phyloP scores from a whole-genome alignment of 2,113 vertebrate species.

The Leucopsar rothschildi region DNA sequence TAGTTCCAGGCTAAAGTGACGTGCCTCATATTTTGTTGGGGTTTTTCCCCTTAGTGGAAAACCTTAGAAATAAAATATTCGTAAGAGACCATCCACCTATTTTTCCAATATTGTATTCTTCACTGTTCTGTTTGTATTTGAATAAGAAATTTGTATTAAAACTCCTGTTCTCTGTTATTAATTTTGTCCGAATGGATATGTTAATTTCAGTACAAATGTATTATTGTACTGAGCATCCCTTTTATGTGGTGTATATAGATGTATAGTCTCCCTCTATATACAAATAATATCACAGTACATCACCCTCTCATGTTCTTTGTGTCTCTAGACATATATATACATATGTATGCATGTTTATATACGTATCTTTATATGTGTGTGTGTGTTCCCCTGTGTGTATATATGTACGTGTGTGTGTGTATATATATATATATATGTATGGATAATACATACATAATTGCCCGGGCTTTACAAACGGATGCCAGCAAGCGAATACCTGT shows the following conservation, averaged over 20 bases:
- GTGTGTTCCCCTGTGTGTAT: neutral
- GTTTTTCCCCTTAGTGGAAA: neutral
- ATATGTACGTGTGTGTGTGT: neutral
- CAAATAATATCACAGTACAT: neutral
- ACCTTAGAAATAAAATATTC: slow-evolving; percentile 3
- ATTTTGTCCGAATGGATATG: neutral
- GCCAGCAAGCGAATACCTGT: slow-evolving; percentile 67
- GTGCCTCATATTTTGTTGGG: neutral
- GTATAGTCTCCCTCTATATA: neutral
- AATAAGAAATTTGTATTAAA: neutral
- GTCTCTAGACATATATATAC: neutral
- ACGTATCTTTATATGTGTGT: neutral
- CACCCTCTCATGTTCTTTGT: neutral
- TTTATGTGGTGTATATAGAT: neutral
- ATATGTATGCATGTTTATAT: neutral
- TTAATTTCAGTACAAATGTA: neutral
- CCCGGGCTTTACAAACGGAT: slow-evolving; percentile 66
- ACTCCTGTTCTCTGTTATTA: neutral
- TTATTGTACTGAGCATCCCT: neutral
- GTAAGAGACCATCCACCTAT: neutral
- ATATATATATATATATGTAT: neutral
- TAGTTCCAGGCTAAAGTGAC: neutral
- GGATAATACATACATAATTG: slow-evolving; percentile 61
- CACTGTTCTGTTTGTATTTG: neutral
- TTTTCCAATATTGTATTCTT: neutral